Evolutionary conservation across 2,113 vertebrate genomes (phyloP).

Genomic region (western clawed frog (Xenopus tropicalis)): UCB_Xtro_10.0 CM004445.2:119203501-119204000

Average conservation of each 20-base stretch:
- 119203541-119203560: conserved; percentile 31
- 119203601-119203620: conserved; percentile 43
- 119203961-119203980: no score
- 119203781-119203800: background rate
- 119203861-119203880: no score
- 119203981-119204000: no score
- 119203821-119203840: background rate
- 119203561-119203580: conserved; percentile 31
- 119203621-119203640: conserved; percentile 51
- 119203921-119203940: no score
- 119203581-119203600: conserved; percentile 16
- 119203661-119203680: background rate
- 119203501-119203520: conserved; percentile 34
- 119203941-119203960: no score
- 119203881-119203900: no score
- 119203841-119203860: no score
- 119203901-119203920: no score
- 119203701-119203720: conserved; percentile 38
- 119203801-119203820: background rate
- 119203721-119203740: conserved; percentile 26
- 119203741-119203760: background rate
- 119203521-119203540: conserved; percentile 2
- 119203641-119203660: conserved; percentile 43
- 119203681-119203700: conserved; percentile 24
- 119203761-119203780: background rate